phyloP scores from a whole-genome alignment of 2,797 vertebrate genomes.

The Enteromius paludinosus region DNA sequence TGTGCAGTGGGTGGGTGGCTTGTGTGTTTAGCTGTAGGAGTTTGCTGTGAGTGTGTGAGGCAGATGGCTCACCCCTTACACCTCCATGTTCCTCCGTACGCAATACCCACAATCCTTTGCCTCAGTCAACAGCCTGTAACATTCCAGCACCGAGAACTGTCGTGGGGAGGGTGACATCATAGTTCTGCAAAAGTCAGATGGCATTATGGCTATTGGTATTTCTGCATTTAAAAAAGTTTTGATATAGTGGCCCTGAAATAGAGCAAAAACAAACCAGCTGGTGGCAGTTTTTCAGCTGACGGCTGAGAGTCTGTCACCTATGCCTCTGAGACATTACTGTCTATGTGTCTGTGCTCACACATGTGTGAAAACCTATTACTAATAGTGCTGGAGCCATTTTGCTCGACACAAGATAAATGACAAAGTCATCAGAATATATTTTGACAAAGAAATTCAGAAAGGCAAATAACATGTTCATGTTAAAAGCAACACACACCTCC shows the following conservation, averaged over 20 bases:
- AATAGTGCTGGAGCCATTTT: conserved; percentile 35
- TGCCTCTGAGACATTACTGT: conserved; percentile 29
- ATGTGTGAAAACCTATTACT: conserved; percentile 46
- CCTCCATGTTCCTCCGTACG: conserved; percentile 40
- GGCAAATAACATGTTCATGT: conserved; percentile 40
- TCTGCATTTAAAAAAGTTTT: background rate
- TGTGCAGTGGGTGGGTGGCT: conserved; percentile 42
- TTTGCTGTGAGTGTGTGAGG: conserved; percentile 48
- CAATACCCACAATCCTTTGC: conserved; percentile 56
- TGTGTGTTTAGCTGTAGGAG: conserved; percentile 58
- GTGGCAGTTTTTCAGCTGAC: background rate
- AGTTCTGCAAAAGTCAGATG: background rate
- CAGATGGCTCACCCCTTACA: conserved; percentile 52
- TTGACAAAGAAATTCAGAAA: conserved; percentile 43
- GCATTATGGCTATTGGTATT: background rate
- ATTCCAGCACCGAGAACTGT: conserved; percentile 48
- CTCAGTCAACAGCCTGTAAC: conserved; percentile 58
- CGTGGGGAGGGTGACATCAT: conserved; percentile 48
- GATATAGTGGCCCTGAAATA: background rate
- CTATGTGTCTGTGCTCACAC: conserved; percentile 39
- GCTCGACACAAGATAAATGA: conserved; percentile 23
- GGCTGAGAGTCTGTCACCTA: conserved; percentile 10
- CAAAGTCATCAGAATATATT: conserved; percentile 36
- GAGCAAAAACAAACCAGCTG: conserved; percentile 4
- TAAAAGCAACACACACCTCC: conserved; percentile 48